These are phyloP conservation scores for Anneissia japonica DNA, from an alignment of 35 echinoderm and acorn worm species.

Conservation along the genomic window DNA sequence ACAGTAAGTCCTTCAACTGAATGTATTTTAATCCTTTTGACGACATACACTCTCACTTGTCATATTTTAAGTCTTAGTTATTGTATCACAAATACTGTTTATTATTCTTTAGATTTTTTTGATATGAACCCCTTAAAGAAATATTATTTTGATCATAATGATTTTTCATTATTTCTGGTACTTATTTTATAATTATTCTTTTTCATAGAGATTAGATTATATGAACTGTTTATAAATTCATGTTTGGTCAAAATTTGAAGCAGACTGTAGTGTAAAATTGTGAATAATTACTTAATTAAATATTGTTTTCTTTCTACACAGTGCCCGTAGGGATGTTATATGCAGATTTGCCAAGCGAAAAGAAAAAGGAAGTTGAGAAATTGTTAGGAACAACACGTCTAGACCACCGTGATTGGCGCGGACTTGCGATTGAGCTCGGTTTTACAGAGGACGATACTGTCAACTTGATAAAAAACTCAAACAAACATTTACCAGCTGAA, in stretches of 20 bases:
- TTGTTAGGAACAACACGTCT: conserved; percentile 19
- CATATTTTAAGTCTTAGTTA: no score
- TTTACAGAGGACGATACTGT: conserved; percentile 28
- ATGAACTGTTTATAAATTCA: no score
- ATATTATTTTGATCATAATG: no score
- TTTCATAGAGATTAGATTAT: no score
- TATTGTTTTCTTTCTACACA: conserved; percentile 11
- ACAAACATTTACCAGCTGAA: conserved; percentile 29
- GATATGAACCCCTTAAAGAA: no score
- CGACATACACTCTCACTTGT: no score
- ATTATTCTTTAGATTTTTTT: no score
- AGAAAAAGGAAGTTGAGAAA: conserved; percentile 23
- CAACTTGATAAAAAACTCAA: conserved; percentile 32
- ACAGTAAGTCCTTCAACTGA: no score
- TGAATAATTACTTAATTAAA: neutral
- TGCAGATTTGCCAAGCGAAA: neutral
- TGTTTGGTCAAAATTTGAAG: neutral
- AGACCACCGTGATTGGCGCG: conserved; percentile 40
- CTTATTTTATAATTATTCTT: no score
- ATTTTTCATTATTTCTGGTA: no score
- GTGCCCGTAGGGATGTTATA: conserved; percentile 21
- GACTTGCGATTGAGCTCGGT: conserved; percentile 18
- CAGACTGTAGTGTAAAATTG: neutral
- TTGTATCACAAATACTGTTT: no score
- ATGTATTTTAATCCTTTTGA: no score